A percentile compares a stretch with the other conserved stretches of the same genome.
phyloP scores from a whole-genome alignment of 2,797 vertebrate genomes.

The Cheirogaleus major region DNA sequence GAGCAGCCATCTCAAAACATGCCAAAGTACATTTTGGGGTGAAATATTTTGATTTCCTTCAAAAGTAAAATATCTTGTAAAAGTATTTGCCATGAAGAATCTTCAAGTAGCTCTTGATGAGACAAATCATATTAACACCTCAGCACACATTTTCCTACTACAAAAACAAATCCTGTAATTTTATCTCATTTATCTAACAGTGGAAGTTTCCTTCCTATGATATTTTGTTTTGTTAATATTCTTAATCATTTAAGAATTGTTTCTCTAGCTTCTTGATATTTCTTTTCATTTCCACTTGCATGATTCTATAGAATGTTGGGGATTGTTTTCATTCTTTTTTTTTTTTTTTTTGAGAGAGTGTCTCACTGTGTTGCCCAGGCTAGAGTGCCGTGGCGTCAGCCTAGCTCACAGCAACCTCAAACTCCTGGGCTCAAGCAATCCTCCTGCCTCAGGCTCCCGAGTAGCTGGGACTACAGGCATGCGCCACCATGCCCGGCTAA shows the following conservation, averaged over 20 bases:
- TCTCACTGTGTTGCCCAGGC: no score
- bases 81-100: neutral
- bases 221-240: neutral
- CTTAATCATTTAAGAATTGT: slow-evolving; percentile 41
- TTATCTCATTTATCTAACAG: slow-evolving; percentile 10
- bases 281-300: neutral
- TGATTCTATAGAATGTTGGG: neutral
- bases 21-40: neutral
- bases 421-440: no score
- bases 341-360: no score
- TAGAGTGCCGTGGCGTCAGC: no score
- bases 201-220: neutral
- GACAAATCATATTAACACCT: neutral
- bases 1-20: neutral
- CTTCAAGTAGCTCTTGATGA: neutral
- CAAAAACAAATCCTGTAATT: slow-evolving; percentile 5
- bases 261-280: neutral
- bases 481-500: no score
- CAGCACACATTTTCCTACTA: neutral
- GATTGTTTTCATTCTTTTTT: neutral
- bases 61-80: neutral
- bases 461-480: no score
- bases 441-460: no score
- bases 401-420: no score
- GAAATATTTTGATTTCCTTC: neutral